A percentile compares a stretch with the other conserved stretches of the same genome.
Evolutionary conservation across 2,113 vertebrate genomes (phyloP).

Genomic region (Lepidothrix coronata): DNA sequence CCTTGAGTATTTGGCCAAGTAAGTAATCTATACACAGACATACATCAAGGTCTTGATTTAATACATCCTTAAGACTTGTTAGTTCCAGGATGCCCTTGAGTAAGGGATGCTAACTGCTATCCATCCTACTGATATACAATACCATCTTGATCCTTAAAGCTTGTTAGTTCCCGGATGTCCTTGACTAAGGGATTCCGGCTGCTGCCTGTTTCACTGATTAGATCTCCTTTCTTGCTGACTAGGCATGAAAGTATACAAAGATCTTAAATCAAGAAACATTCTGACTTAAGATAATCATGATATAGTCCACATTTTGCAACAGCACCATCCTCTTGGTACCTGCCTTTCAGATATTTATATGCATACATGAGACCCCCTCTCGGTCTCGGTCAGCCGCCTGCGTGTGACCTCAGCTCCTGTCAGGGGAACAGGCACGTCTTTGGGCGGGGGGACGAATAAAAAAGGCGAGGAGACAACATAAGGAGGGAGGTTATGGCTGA

Average conservation of each 20-base stretch:
- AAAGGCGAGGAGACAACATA: rapidly evolving
- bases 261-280: neutral
- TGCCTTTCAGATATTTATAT: neutral
- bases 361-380: too few relatives aligned
- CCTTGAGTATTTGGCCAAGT: neutral
- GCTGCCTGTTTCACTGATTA: neutral
- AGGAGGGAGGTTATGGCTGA: neutral
- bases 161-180: neutral
- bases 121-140: neutral
- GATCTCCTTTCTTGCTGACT: neutral
- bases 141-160: neutral
- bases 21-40: neutral
- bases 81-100: neutral
- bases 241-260: neutral
- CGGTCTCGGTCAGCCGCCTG: neutral
- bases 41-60: neutral
- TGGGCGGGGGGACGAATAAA: neutral
- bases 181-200: neutral
- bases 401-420: rapidly evolving
- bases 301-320: neutral
- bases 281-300: neutral
- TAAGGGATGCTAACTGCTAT: neutral
- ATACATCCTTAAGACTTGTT: neutral
- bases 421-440: rapidly evolving
- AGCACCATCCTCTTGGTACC: neutral